phyloP scores from a whole-genome alignment of 2,113 vertebrate genomes.

The Malurus elegans region DNA sequence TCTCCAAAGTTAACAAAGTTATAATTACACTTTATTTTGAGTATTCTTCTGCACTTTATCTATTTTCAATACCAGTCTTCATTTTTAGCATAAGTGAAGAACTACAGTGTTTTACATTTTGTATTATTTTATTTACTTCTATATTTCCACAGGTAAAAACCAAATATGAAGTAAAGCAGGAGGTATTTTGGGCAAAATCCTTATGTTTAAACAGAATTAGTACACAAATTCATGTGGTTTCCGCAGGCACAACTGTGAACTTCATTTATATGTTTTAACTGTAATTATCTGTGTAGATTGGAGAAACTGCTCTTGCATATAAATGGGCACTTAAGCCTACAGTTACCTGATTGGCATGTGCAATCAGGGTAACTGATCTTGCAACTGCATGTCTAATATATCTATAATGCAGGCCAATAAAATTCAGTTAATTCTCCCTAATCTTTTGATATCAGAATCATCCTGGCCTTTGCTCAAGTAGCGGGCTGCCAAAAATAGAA shows the following conservation, averaged over 20 bases:
- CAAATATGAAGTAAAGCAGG: not conserved
- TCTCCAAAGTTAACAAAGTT: not conserved
- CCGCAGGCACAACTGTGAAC: not conserved
- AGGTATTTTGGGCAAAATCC: not conserved
- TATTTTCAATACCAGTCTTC: not conserved
- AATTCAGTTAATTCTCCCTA: not conserved
- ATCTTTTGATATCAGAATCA: not conserved
- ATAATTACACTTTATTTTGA: not conserved
- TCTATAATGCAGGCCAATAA: not conserved
- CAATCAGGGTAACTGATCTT: not conserved
- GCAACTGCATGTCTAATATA: not conserved
- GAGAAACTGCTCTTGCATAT: not conserved
- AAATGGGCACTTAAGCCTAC: not conserved
- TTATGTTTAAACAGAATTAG: not conserved
- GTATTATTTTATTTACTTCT: not conserved
- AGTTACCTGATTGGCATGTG: not conserved
- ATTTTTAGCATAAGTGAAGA: not conserved
- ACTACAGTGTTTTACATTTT: not conserved
- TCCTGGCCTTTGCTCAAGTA: not conserved
- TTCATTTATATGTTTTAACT: not conserved
- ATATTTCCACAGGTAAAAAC: not conserved
- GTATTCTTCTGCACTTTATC: not conserved
- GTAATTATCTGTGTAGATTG: not conserved
- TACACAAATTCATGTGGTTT: not conserved
- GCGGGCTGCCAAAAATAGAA: not conserved